Evolutionary conservation across 2,888 invertebrate genomes (phyloP), one percentile per base, ranked within the genome.

Genomic region (Brenthis hecate): DNA sequence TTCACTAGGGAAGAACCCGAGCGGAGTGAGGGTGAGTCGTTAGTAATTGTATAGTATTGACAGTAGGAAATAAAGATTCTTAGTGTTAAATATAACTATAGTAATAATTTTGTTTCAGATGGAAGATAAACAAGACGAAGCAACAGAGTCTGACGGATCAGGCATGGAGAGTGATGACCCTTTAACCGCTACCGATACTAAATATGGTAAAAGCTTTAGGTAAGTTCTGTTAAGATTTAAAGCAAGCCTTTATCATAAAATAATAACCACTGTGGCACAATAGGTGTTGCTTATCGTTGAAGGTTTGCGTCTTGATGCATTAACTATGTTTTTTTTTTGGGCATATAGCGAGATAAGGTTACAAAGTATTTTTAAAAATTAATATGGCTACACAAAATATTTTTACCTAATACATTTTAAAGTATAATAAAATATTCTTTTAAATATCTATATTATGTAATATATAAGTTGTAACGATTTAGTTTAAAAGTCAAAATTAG

Each of bases 191-290:
- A 87, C 84, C 8, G 95, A 96, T 81, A 95, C 95, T 14, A 95
- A 95, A 87, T 95, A 96, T 89, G 95, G 94, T 6, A 96, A 96
- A 88, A 97, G 96, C 87, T 96, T 97, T 87, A 94, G 96, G 96
- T 96, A 82, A 80, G 75, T n/a, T 23, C 14, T 0, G 14, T 13
- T 56, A 19, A 43, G 5, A 36, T 11, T 5, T 51, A 51, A 51
- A 51, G 13, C 2, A 14, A 1, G 4, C 4, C n/a, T 19, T 19
- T 19, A 3, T n/a, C 14, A 51, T 14, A 14, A 51, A n/a, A 51
- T n/a, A n/a, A 51, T n/a, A 51, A 5, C 16, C 51, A 51, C 16
- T 51, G 16, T 51, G 14, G 23, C 23, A n/a, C n/a, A n/a, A 16
- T 4, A 51, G 16, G 14, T n/a, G 6, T 8, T 32, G 32, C 14